Percentiles rank a stretch among this genome's conserved stretches.
Conservation (phyloP, 2,888 invertebrate genomes). For the Drosophila robusta region DNA sequence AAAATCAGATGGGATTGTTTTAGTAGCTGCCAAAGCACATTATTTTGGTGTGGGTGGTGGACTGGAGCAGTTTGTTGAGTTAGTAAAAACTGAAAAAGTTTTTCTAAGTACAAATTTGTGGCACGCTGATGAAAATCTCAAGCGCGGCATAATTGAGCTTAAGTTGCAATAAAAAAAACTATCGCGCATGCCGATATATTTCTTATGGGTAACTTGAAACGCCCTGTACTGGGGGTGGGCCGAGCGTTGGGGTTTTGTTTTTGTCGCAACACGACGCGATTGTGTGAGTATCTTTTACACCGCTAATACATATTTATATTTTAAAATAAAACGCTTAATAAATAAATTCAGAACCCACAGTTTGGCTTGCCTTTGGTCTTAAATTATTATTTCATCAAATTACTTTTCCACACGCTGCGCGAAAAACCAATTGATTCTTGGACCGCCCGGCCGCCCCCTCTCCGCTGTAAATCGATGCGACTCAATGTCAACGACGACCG, state of each 20-base stretch:
- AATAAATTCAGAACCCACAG: neutral
- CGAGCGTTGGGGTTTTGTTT: slow-evolving; percentile 53
- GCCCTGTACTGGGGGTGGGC: slow-evolving; percentile 35
- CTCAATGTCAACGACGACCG: slow-evolving; percentile 20
- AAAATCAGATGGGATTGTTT: slow-evolving; percentile 88
- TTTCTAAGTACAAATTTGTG: slow-evolving; percentile 88
- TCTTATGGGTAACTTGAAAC: slow-evolving; percentile 11
- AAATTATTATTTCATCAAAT: slow-evolving; percentile 36
- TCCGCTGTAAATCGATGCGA: slow-evolving; percentile 45
- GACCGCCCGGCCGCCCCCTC: slow-evolving; percentile 1
- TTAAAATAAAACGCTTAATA: slow-evolving; percentile 5
- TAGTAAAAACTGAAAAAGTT: slow-evolving; percentile 86
- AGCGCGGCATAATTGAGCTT: slow-evolving; percentile 83
- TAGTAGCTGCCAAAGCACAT: slow-evolving; percentile 94
- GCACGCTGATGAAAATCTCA: slow-evolving; percentile 86
- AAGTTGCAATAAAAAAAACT: slow-evolving; percentile 46
- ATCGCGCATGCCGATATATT: slow-evolving; percentile 26
- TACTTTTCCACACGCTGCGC: slow-evolving; percentile 51
- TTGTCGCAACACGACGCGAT: slow-evolving; percentile 34
- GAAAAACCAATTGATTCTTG: slow-evolving; percentile 32
- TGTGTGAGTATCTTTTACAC: slow-evolving; percentile 39
- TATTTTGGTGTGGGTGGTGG: slow-evolving; percentile 99
- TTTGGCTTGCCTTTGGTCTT: slow-evolving; percentile 7
- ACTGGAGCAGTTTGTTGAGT: slow-evolving; percentile 90
- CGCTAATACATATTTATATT: slow-evolving; percentile 1